Evolutionary conservation across 2,113 vertebrate genomes (phyloP).

Genomic region (Atlantisia rogersi): DNA sequence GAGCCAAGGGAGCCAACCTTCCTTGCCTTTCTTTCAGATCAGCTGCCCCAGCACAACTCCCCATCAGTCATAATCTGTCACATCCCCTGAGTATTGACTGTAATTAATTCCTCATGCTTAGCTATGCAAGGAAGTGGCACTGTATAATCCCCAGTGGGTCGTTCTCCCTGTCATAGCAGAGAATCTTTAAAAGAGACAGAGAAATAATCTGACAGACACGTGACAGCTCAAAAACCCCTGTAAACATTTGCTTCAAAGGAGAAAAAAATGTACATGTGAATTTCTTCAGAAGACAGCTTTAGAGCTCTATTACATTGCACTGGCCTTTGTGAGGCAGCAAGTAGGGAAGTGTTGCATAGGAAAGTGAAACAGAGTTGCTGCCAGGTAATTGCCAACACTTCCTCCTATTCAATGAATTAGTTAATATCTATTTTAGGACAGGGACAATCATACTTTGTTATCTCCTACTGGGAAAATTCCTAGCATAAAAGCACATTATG

Average conservation of each 20-base stretch:
- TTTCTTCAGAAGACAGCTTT: background rate
- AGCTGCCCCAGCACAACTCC: background rate
- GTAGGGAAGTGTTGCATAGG: background rate
- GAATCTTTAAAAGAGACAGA: conserved; percentile 27
- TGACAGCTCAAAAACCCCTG: conserved; percentile 1
- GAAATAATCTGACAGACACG: conserved; percentile 50
- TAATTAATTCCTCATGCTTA: conserved; percentile 45
- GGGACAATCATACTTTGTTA: background rate
- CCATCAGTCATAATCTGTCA: conserved; percentile 29
- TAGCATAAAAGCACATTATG: background rate
- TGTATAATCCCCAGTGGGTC: background rate
- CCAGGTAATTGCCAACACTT: background rate
- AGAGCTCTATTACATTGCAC: background rate
- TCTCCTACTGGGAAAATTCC: background rate
- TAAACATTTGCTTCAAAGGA: conserved; percentile 9
- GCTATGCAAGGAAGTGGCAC: background rate
- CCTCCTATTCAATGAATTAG: background rate
- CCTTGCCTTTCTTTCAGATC: background rate
- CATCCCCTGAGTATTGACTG: background rate
- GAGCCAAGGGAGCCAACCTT: background rate
- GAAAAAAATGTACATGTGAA: background rate
- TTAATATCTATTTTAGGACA: background rate
- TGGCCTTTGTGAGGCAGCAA: background rate
- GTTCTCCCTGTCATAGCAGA: conserved; percentile 16
- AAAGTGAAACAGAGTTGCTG: background rate